phyloP scores from a whole-genome alignment of 1,140 invertebrate species.

The Prorops nasuta region DNA sequence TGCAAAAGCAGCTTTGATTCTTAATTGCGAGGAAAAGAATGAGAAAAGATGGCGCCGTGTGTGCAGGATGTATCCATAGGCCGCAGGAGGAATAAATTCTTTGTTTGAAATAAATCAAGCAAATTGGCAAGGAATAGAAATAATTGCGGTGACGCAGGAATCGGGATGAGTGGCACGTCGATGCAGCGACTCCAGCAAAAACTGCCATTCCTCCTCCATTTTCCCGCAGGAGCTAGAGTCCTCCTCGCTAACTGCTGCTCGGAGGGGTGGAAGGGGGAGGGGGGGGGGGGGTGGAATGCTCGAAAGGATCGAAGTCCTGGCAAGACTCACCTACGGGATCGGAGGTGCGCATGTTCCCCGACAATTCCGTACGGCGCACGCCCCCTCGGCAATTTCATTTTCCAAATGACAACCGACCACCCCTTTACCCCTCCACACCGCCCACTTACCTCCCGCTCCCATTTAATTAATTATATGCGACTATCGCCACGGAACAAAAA shows the following conservation, averaged over 20 bases:
- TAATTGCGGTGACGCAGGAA: neutral
- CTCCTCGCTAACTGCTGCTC: slow-evolving; percentile 8
- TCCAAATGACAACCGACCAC: slow-evolving; percentile 33
- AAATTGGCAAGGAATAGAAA: neutral
- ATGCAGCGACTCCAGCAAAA: slow-evolving; percentile 10
- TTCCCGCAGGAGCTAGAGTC: too few relatives aligned
- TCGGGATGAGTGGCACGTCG: slow-evolving; percentile 9
- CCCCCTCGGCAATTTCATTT: slow-evolving; percentile 47
- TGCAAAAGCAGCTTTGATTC: too few relatives aligned
- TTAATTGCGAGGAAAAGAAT: too few relatives aligned
- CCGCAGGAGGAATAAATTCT: too few relatives aligned
- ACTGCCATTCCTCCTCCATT: slow-evolving; percentile 24
- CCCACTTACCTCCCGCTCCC: too few relatives aligned
- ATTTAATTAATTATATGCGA: too few relatives aligned
- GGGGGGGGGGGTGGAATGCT: slow-evolving; percentile 4
- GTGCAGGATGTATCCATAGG: too few relatives aligned
- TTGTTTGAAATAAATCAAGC: too few relatives aligned
- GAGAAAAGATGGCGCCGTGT: too few relatives aligned
- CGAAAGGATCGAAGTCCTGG: slow-evolving; percentile 25
- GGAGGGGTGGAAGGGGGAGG: slow-evolving; percentile 6
- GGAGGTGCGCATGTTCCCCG: slow-evolving; percentile 42
- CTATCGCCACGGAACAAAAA: too few relatives aligned
- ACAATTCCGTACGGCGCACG: slow-evolving; percentile 30
- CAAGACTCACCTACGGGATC: slow-evolving; percentile 19
- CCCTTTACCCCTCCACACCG: too few relatives aligned